These are phyloP conservation scores for Onychomys arenicola DNA, from an alignment of 2,797 vertebrate genomes.

Conservation along the genomic window DNA sequence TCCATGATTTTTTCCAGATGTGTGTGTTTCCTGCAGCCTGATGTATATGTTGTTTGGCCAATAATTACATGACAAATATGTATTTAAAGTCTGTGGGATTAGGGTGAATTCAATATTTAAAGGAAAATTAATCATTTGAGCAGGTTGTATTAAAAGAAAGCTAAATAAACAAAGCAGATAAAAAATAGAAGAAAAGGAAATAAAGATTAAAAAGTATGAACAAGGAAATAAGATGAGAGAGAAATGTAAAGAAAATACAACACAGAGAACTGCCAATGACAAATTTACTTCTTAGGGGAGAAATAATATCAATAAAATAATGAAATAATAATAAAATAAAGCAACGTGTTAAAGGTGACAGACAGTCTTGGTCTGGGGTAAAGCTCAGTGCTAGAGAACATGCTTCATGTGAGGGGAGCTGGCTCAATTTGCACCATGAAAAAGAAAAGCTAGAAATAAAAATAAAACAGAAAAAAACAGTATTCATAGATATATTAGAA, in stretches of 20 bases:
- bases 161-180: background rate
- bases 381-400: background rate
- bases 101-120: background rate
- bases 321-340: background rate
- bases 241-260: background rate
- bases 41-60: background rate
- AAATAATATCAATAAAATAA: background rate
- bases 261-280: background rate
- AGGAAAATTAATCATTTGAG: background rate
- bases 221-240: slow-evolving; percentile 8
- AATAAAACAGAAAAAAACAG: background rate
- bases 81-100: background rate
- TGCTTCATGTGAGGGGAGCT: background rate
- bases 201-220: background rate
- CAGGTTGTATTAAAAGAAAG: slow-evolving; percentile 5
- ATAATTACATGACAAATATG: background rate
- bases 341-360: background rate
- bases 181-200: background rate
- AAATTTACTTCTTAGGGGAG: background rate
- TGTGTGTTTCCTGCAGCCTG: background rate
- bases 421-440: background rate
- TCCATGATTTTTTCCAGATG: background rate
- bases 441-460: background rate
- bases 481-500: background rate
- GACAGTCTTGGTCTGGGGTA: background rate